A percentile compares a stretch with the other conserved stretches of the same genome.
phyloP scores from a whole-genome alignment of 1,140 invertebrate species.

The Drosophila melanica region DNA sequence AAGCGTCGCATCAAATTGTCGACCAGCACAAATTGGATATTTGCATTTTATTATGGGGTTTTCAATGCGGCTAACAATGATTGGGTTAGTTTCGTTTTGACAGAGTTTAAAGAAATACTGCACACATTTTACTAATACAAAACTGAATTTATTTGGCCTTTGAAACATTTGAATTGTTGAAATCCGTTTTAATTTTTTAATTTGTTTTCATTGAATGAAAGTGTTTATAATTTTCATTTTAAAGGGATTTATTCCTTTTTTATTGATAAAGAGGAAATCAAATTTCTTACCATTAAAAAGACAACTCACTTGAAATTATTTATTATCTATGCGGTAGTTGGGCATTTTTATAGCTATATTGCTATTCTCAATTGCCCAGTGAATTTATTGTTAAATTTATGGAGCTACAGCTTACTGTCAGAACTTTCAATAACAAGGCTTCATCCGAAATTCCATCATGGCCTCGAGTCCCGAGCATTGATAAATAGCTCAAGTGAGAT shows the following conservation, averaged over 20 bases:
- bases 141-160: too few species aligned
- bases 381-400: constrained; percentile 35
- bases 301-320: neutral
- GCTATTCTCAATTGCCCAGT: constrained; percentile 22
- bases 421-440: constrained; percentile 38
- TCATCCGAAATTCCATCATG: constrained; percentile 34
- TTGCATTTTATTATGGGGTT: constrained; percentile 38
- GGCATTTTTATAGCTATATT: constrained; percentile 15
- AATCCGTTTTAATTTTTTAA: too few species aligned
- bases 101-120: neutral
- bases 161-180: neutral
- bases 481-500: constrained; percentile 55
- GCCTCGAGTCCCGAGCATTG: constrained; percentile 40
- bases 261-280: too few species aligned
- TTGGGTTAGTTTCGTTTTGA: constrained; percentile 4
- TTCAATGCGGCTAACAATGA: constrained; percentile 17
- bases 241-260: neutral
- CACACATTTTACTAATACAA: too few species aligned
- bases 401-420: constrained; percentile 18
- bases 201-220: too few species aligned
- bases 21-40: constrained; percentile 38
- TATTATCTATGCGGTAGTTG: neutral
- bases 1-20: constrained; percentile 30
- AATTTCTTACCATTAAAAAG: too few species aligned
- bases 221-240: too few species aligned